Percentiles rank a stretch among this genome's conserved stretches.
phyloP scores from a whole-genome alignment of 2,888 invertebrate species.

The Cataglyphis cursor region DNA sequence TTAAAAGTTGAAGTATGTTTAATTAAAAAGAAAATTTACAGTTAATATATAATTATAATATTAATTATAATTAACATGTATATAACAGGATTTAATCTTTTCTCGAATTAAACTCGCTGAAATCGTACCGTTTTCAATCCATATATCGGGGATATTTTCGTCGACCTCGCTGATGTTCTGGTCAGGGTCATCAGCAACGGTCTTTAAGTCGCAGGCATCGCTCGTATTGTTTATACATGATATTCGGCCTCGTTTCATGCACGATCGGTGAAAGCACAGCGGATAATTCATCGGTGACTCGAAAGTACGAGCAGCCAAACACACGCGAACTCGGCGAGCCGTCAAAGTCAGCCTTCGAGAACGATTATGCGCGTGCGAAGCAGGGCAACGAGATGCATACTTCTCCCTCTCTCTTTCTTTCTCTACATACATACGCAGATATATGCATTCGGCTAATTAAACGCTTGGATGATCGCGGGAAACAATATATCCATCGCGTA shows the following conservation, averaged over 20 bases:
- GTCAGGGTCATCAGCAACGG: conserved; percentile 60
- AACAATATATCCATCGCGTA: conserved; percentile 46
- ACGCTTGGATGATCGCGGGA: conserved; percentile 12
- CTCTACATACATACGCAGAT: background rate
- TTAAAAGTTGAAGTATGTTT: background rate
- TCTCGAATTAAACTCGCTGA: background rate
- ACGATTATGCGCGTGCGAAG: conserved; percentile 45
- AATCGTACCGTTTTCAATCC: background rate
- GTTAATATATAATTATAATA: background rate
- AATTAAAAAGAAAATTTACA: background rate
- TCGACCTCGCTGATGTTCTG: conserved; percentile 26
- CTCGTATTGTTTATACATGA: conserved; percentile 53
- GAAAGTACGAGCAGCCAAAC: conserved; percentile 55
- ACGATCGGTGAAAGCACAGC: conserved; percentile 70
- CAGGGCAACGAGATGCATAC: conserved; percentile 50
- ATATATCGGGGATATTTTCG: background rate
- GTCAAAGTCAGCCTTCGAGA: conserved; percentile 34
- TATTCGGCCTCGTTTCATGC: conserved; percentile 63
- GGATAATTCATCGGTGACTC: conserved; percentile 47
- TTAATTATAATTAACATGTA: background rate
- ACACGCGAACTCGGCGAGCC: background rate
- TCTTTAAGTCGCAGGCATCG: conserved; percentile 50
- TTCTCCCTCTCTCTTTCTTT: background rate
- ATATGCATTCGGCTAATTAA: conserved; percentile 38
- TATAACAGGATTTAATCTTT: background rate